Evolutionary conservation across 2,113 vertebrate genomes (phyloP), one percentile per base, ranked within the genome.

Genomic region (Myiopsitta monachus): DNA sequence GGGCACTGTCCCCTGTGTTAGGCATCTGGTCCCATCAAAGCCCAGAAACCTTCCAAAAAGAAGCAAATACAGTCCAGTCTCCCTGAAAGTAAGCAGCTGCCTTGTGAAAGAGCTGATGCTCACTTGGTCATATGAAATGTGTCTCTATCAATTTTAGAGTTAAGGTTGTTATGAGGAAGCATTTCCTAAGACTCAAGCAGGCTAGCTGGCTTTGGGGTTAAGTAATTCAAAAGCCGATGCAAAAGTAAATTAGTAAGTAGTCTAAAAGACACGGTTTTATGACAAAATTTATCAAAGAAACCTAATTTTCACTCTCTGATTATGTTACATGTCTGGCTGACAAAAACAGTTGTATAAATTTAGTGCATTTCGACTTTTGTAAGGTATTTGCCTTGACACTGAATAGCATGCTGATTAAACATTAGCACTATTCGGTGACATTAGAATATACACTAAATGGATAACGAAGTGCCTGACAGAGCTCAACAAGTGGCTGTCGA

Each of bases 221-320:
- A 95, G 95, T 96, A 95, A 96, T 91, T 95, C 78, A 94, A 83
- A 59, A 94, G 59, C 78, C 83, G 75, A 91, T 83, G 84, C 70
- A 85, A 76, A 94, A 90, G 84, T 90, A 91, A 91, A 94, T 94
- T 88, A 90, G 72, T 46, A 77, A 97, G 92, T 87, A 87, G 67
- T 54, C 72, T 74, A 90, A 95, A 94, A 2, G 30, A 54, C 52
- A n/a, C 4, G 39, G 19, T 3, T 96, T 93, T 96, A 74, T 91
- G 88, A 74, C 77, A 95, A 92, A 76, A 89, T 91, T 93, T 91
- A 81, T 96, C 80, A 96, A 96, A 96, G 88, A 87, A 83, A 91
- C 47, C 36, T 95, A 87, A 94, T 96, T 95, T 85, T 90, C 57
- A 9, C 38, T 79, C 81, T 83, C 62, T 90, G 88, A 96, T 96